A percentile compares a stretch with the other conserved stretches of the same genome.
These are phyloP conservation scores for Epirrhoe tristata DNA, from an alignment of 2,888 invertebrate genomes.

Conservation along the genomic window DNA sequence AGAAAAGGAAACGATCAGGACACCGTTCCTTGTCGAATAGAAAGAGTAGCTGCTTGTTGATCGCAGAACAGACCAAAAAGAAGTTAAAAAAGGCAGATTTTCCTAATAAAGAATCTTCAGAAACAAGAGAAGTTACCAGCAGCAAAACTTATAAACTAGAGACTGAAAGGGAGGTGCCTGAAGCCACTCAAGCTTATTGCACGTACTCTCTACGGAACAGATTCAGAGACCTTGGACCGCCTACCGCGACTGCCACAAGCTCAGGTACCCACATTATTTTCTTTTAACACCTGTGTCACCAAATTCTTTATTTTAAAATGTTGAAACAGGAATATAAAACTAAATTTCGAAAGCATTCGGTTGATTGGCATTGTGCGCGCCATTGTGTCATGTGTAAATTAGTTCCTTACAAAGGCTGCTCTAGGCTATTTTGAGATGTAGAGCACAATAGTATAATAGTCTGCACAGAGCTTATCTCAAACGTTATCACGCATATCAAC, in stretches of 20 bases:
- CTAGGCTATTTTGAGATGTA: slow-evolving; percentile 47
- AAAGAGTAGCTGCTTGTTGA: slow-evolving; percentile 69
- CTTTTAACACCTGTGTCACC: neutral
- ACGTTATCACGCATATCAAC: slow-evolving; percentile 72
- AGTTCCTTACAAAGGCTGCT: slow-evolving; percentile 23
- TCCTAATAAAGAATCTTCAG: slow-evolving; percentile 67
- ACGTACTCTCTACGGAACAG: slow-evolving; percentile 68
- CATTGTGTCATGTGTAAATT: slow-evolving; percentile 17
- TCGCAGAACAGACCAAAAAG: slow-evolving; percentile 73
- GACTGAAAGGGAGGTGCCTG: slow-evolving; percentile 61
- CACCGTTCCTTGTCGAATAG: slow-evolving; percentile 74
- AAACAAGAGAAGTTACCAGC: slow-evolving; percentile 59
- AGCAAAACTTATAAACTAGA: slow-evolving; percentile 62
- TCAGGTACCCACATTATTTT: slow-evolving; percentile 62
- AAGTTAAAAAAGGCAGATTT: slow-evolving; percentile 83
- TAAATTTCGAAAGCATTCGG: slow-evolving; percentile 16
- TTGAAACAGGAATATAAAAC: slow-evolving; percentile 3
- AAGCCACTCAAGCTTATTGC: slow-evolving; percentile 56
- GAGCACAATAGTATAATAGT: slow-evolving; percentile 48
- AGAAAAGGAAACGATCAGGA: slow-evolving; percentile 77
- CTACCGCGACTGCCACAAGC: slow-evolving; percentile 71
- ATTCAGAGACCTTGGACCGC: slow-evolving; percentile 67
- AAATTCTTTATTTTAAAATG: neutral
- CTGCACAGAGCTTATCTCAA: slow-evolving; percentile 62
- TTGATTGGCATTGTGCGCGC: slow-evolving; percentile 15